Conservation (phyloP, 92 coral and sea anemone species). For the Zoanthus gigantus region DNA sequence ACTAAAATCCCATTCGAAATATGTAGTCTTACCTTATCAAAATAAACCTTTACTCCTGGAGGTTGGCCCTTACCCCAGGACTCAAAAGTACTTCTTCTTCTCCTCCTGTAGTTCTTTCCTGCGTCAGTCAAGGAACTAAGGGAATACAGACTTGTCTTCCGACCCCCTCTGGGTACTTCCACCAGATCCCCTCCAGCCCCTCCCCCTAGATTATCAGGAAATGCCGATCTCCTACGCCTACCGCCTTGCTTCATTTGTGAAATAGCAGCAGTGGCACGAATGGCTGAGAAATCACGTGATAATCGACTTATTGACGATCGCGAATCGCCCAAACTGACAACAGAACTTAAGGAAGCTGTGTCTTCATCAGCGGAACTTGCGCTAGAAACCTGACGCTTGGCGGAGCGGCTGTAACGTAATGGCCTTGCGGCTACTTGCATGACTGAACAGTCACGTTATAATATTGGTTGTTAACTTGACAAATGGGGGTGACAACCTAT, state of each 20-base stretch:
- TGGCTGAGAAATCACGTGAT: constrained; percentile 71
- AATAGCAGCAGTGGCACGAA: constrained; percentile 80
- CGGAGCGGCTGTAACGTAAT: constrained; percentile 64
- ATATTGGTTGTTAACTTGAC: not conserved
- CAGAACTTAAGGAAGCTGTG: constrained; percentile 71
- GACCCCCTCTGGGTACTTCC: constrained; percentile 56
- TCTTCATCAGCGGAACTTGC: constrained; percentile 75
- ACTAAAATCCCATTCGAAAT: not conserved
- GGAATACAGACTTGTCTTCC: constrained; percentile 74
- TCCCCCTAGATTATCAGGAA: constrained; percentile 55
- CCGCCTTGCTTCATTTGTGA: constrained; percentile 84
- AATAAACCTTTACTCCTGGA: constrained; percentile 73
- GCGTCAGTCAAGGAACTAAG: constrained; percentile 77
- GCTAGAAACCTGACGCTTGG: constrained; percentile 70
- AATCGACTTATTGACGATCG: constrained; percentile 56
- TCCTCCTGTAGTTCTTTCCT: constrained; percentile 71
- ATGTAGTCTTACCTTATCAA: constrained; percentile 77
- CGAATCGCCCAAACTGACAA: constrained; percentile 46
- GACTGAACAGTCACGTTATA: not conserved
- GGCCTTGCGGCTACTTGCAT: constrained; percentile 52
- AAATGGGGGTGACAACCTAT: not conserved
- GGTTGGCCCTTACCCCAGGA: constrained; percentile 78
- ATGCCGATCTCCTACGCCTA: constrained; percentile 48
- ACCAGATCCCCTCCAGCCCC: constrained; percentile 35
- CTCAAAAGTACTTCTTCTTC: constrained; percentile 80